phyloP scores from a whole-genome alignment of 23 tunicate genomes.

The Botrylloides violaceus region DNA sequence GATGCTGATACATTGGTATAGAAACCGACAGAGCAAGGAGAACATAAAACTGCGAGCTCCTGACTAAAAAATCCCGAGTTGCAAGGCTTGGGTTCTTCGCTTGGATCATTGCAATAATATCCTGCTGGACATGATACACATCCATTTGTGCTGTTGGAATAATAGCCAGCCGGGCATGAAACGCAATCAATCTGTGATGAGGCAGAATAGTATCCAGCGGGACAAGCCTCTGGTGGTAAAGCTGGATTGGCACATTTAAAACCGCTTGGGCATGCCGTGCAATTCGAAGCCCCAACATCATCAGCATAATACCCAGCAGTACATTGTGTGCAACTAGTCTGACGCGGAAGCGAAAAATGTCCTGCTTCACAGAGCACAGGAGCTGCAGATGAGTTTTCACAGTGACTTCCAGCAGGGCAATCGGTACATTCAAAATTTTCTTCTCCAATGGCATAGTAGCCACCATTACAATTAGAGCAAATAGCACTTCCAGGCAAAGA shows the following conservation, averaged over 20 bases:
- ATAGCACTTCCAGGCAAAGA: slow-evolving; percentile 19
- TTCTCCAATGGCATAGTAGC: slow-evolving; percentile 29
- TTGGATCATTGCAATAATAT: slow-evolving; percentile 32
- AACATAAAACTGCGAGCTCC: not conserved
- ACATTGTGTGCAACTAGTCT: slow-evolving; percentile 25
- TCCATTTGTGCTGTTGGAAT: slow-evolving; percentile 24
- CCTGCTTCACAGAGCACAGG: slow-evolving; percentile 38
- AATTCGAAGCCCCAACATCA: not conserved
- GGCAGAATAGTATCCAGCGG: slow-evolving; percentile 18
- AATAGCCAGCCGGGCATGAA: slow-evolving; percentile 45
- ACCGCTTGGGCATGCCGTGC: slow-evolving; percentile 56
- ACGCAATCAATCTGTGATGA: slow-evolving; percentile 11
- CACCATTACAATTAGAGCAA: slow-evolving; percentile 33
- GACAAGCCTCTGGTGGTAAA: slow-evolving; percentile 19
- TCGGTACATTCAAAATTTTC: slow-evolving; percentile 7
- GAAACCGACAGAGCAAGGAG: slow-evolving; percentile 4
- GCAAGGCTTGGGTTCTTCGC: not conserved
- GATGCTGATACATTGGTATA: not conserved
- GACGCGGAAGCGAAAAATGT: slow-evolving; percentile 14
- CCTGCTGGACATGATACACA: slow-evolving; percentile 74
- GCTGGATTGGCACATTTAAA: slow-evolving; percentile 33
- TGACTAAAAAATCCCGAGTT: not conserved
- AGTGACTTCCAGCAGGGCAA: slow-evolving; percentile 59
- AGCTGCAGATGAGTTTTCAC: not conserved
- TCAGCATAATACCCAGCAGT: slow-evolving; percentile 24